Conservation (phyloP, 2,797 vertebrate genomes). For the Sebastes cheni region DNA sequence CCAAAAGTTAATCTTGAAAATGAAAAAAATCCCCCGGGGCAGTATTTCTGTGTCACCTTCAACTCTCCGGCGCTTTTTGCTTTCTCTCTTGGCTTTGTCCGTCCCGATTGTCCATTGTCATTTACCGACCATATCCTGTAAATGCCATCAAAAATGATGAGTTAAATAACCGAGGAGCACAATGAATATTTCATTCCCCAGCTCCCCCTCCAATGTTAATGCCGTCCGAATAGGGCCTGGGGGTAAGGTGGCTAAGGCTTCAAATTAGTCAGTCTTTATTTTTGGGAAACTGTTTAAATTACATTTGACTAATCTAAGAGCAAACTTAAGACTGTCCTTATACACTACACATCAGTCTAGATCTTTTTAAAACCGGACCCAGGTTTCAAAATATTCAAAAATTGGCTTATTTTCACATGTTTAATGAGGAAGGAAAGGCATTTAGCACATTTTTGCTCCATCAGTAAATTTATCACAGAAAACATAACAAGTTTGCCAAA, state of each 20-base stretch:
- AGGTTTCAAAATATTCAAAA: background rate
- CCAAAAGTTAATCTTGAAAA: too few species aligned
- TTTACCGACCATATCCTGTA: background rate
- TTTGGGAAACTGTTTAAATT: background rate
- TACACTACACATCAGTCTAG: background rate
- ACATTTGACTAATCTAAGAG: background rate
- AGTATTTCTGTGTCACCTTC: background rate
- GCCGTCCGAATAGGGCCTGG: background rate
- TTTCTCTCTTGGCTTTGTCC: background rate
- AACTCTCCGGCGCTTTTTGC: background rate
- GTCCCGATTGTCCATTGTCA: background rate
- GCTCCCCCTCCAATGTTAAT: background rate
- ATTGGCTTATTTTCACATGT: background rate
- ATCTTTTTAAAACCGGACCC: background rate
- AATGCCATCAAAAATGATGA: background rate
- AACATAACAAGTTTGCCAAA: background rate
- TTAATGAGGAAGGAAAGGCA: background rate
- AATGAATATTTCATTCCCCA: background rate
- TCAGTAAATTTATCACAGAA: background rate
- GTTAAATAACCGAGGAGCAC: background rate
- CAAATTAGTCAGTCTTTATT: background rate
- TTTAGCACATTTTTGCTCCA: background rate
- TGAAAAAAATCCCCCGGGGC: background rate
- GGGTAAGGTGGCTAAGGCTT: background rate
- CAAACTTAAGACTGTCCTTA: background rate